Evolutionary conservation across 2,113 vertebrate genomes (phyloP).

Genomic region (Spea bombifrons): DNA sequence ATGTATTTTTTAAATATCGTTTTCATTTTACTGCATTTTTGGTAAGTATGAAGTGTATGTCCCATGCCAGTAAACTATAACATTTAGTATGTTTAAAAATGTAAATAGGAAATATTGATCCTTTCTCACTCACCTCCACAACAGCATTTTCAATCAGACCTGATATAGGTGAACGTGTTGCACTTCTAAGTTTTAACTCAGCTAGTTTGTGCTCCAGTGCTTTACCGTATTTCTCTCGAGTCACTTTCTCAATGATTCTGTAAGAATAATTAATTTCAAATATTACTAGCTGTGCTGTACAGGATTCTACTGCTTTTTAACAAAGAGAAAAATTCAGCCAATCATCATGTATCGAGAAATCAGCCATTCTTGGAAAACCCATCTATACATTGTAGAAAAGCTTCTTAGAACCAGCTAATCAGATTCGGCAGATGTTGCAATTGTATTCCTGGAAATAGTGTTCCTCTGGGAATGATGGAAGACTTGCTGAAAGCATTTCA

Average conservation of each 20-base stretch:
- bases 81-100: too few species aligned
- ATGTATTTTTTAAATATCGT: too few species aligned
- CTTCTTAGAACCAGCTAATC: slow-evolving; percentile 30
- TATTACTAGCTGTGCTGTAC: background rate
- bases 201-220: slow-evolving; percentile 32
- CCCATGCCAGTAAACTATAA: too few species aligned
- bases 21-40: too few species aligned
- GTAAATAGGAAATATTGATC: too few species aligned
- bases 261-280: background rate
- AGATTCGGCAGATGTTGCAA: slow-evolving; percentile 33
- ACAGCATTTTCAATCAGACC: slow-evolving; percentile 54
- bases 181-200: slow-evolving; percentile 50
- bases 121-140: slow-evolving; percentile 46
- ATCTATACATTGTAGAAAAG: slow-evolving; percentile 24
- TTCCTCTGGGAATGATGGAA: slow-evolving; percentile 31
- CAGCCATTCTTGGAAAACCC: slow-evolving; percentile 27
- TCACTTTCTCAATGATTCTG: slow-evolving; percentile 40
- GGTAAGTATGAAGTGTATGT: too few species aligned
- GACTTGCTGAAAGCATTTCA: slow-evolving; percentile 26
- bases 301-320: background rate
- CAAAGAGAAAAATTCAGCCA: background rate
- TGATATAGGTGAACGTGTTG: slow-evolving; percentile 51
- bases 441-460: slow-evolving; percentile 37
- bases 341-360: background rate
- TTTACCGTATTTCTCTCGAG: slow-evolving; percentile 42